Conservation (phyloP, 2,888 invertebrate genomes). For the Nematopogon swammerdamellus region DNA sequence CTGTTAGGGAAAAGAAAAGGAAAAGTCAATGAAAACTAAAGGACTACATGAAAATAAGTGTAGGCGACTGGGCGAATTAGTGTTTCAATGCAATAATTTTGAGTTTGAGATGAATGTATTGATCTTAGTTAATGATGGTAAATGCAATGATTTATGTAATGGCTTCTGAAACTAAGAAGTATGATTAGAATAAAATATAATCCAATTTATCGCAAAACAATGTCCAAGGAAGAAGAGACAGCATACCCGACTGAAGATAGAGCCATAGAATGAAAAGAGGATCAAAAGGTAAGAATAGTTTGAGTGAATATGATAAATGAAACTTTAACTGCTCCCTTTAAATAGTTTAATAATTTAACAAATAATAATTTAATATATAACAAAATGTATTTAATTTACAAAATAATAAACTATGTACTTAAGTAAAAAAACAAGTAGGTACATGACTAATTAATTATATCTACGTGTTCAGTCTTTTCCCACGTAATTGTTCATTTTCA, state of each 20-base stretch:
- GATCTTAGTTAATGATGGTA: no score
- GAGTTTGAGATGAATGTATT: no score
- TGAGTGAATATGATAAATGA: background rate
- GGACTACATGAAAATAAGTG: background rate
- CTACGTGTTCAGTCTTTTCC: background rate
- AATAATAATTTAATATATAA: conserved; percentile 3
- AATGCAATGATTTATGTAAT: background rate
- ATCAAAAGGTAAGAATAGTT: conserved; percentile 8
- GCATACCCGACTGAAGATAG: no score
- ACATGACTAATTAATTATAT: no score
- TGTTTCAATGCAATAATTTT: background rate
- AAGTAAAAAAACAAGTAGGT: background rate
- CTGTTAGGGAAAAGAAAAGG: conserved; percentile 27
- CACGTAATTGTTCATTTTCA: background rate
- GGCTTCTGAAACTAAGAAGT: background rate
- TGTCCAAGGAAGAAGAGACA: no score
- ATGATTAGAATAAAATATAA: background rate
- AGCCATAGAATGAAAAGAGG: background rate
- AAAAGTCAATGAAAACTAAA: conserved; percentile 1
- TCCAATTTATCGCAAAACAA: background rate
- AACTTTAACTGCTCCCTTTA: conserved; percentile 6
- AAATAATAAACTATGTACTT: conserved; percentile 7
- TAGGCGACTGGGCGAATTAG: background rate
- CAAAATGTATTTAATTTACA: conserved; percentile 3
- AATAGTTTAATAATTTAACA: conserved; percentile 8